Conservation (phyloP, 2,888 invertebrate species). For the Cryptus armator region DNA sequence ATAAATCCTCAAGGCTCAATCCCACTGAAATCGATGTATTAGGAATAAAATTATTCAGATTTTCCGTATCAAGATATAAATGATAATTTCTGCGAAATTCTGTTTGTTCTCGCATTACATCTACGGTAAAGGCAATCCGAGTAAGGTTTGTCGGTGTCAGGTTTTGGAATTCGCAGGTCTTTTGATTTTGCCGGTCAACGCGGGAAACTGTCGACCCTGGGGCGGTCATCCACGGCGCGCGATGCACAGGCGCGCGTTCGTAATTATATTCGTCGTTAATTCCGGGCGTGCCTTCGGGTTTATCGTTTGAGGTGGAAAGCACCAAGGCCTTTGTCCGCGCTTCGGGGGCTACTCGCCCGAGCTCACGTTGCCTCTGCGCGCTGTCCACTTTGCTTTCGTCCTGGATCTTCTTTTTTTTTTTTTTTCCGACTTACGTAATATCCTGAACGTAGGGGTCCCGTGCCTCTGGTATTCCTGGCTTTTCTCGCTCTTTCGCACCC, state of each 20-base stretch:
- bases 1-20: too few relatives aligned
- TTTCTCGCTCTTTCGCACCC: conserved; percentile 51
- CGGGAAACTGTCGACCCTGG: conserved; percentile 27
- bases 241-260: conserved; percentile 67
- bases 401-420: conserved; percentile 80
- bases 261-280: conserved; percentile 82
- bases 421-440: conserved; percentile 83
- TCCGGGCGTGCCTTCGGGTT: conserved; percentile 81
- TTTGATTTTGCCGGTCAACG: conserved; percentile 68
- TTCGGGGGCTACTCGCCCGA: conserved; percentile 51
- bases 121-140: conserved; percentile 6
- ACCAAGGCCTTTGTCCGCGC: conserved; percentile 79
- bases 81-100: not conserved
- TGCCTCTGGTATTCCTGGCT: conserved; percentile 61
- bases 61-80: too few relatives aligned
- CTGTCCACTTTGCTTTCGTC: conserved; percentile 81
- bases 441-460: conserved; percentile 76
- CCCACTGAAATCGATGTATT: too few relatives aligned
- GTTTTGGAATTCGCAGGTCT: conserved; percentile 63
- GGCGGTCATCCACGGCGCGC: conserved; percentile 51
- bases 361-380: conserved; percentile 58
- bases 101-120: not conserved
- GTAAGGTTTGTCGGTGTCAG: conserved; percentile 6
- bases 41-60: too few relatives aligned
- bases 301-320: conserved; percentile 80